Conservation (phyloP, 2,113 vertebrate species). For the Oxygymnocypris stewartii region DNA sequence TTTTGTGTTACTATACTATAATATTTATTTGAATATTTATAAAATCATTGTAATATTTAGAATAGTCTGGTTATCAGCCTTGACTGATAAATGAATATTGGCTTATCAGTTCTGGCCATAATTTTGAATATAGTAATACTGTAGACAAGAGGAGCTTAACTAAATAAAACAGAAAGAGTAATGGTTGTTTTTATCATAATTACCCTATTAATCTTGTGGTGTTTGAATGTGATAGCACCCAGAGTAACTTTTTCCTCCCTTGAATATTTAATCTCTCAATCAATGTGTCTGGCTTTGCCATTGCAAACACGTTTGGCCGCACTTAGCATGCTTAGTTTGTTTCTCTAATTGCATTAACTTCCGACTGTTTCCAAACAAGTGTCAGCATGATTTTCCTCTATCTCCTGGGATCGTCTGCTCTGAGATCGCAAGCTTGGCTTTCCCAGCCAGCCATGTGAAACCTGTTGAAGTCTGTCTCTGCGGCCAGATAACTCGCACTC, state of each 20-base stretch:
- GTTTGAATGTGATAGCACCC: conserved; percentile 65
- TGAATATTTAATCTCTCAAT: conserved; percentile 71
- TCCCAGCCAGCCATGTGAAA: conserved; percentile 14
- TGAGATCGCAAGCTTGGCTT: background rate
- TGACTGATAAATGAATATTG: background rate
- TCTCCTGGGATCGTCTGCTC: conserved; percentile 15
- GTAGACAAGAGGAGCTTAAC: background rate
- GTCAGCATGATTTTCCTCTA: conserved; percentile 21
- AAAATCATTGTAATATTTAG: background rate
- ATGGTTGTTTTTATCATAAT: background rate
- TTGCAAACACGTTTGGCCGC: conserved; percentile 52
- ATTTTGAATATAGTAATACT: background rate
- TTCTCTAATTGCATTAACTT: conserved; percentile 38
- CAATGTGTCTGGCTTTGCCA: conserved; percentile 44
- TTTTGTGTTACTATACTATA: background rate
- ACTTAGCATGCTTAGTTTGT: conserved; percentile 43
- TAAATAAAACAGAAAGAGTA: background rate
- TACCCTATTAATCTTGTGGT: conserved; percentile 69
- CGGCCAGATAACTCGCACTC: background rate
- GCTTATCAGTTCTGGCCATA: background rate
- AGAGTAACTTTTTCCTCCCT: conserved; percentile 70
- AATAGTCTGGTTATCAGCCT: background rate
- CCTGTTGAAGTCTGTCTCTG: background rate
- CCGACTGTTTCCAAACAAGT: conserved; percentile 22
- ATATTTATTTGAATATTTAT: background rate